Base-by-base conservation (phyloP, 2,797 vertebrate genomes). In the Darevskia mixta region DNA sequence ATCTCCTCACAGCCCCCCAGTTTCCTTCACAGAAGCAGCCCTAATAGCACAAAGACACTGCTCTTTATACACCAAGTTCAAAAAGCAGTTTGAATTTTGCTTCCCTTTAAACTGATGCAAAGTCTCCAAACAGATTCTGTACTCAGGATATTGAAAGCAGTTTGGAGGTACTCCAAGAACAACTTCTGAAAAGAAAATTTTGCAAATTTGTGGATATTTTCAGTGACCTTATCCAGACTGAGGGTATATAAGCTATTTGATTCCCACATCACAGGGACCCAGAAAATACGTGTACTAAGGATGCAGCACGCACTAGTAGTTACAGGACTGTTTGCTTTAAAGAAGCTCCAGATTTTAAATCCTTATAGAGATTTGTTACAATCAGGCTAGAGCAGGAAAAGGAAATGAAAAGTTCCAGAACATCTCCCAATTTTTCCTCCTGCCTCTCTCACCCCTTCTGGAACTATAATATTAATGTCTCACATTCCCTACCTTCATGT, bases 401-500 rank as follows among this genome's bases (percentile, higher is more conserved):
- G 32, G 25, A 55, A 29, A 7, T 1, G 43, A 58, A 8, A 10
- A 49, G 5, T 38, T 61, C 61, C 61, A 83, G 2, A 84, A 9
- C 2, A 35, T 25, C 1, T 43, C 67, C 25, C 45, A 3, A 29
- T 72, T 23, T 35, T 58, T 41, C 18, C 29, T 55, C 9, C 58
- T 71, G 13, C 20, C 72, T 17, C 55, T 61, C 20, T 78, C 35
- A 49, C 45, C 6, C 32, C 43, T 41, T 55, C 25, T 78, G 49
- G 4, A 83, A 58, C 73, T 66, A 17, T 25, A 81, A 67, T 20
- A 15, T 75, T 82, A 45, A 3, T 71, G 35, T 79, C 45, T 69
- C 17, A 72, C 78, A 32, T 91, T 90, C 87, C 89, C 91, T 88
- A 94, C 88, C 88, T 95, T 90, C 1, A 69, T 45, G 85, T 87